Base-by-base conservation (phyloP, 1,140 invertebrate genomes). In the Cydia splendana region DNA sequence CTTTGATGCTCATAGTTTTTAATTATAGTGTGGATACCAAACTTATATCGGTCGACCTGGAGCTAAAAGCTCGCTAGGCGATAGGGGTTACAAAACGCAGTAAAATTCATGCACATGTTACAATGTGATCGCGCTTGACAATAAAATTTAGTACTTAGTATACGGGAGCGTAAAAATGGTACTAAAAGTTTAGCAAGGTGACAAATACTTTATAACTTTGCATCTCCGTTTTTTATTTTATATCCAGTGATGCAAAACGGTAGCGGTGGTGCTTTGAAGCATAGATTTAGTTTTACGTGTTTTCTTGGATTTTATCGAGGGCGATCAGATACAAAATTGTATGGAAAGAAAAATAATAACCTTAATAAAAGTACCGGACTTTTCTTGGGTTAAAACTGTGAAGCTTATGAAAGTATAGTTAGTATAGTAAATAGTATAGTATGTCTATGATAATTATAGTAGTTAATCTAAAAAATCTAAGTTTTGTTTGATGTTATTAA, bases 71-170 rank as follows among this genome's bases (percentile, higher is more conserved):
- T 24, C 7, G 20, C 18, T 9, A 24, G n/a, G 57, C 10, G 4
- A 12, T 24, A 7, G 9, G 9, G 12, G 24, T 12, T 10, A 62
- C 57, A 62, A 12, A 24, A 9, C 18, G 57, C 9, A 62, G 57
- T 62, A 62, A 62, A 62, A 62, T 24, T 18, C 57, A 20, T 62
- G 7, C 57, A 62, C 57, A 62, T 12, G 20, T 6, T 62, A 62
- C 57, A 62, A 24, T 62, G 57, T 62, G 57, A 62, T 62, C 57
- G 20, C n/a, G 20, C 20, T 62, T 20, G 57, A 62, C 57, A 62
- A 62, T 62, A 62, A 62, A 62, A 62, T 62, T 62, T 10, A 62
- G 57, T 62, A 62, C 57, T 62, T 24, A 62, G 20, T 62, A 57
- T 57, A 53, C 0, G 18, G 57, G 20, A 62, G 10, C 57, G 57